phyloP scores from a whole-genome alignment of 2,888 invertebrate genomes.

The Neoitamus cyanurus region DNA sequence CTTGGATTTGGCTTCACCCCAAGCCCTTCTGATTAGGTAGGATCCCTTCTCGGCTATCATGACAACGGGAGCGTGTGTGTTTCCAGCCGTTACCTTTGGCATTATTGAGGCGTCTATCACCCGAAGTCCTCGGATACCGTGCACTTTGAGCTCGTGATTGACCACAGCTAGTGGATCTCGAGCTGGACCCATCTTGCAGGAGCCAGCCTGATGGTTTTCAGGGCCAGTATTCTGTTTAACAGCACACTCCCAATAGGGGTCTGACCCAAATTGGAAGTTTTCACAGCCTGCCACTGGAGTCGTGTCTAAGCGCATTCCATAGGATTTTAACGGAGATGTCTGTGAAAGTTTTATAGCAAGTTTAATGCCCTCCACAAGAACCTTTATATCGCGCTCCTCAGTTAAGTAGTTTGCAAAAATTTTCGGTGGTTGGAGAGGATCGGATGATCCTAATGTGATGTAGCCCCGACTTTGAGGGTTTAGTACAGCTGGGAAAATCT shows the following conservation, averaged over 20 bases:
- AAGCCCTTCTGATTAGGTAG: slow-evolving; percentile 63
- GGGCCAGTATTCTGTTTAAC: slow-evolving; percentile 78
- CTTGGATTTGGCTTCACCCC: slow-evolving; percentile 59
- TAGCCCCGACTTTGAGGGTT: slow-evolving; percentile 89
- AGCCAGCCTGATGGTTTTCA: slow-evolving; percentile 85
- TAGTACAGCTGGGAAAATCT: slow-evolving; percentile 83
- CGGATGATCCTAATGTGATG: slow-evolving; percentile 76
- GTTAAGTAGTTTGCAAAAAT: slow-evolving; percentile 82
- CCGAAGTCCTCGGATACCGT: slow-evolving; percentile 75
- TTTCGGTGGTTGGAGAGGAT: slow-evolving; percentile 84
- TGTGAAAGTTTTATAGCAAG: slow-evolving; percentile 78
- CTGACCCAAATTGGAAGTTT: slow-evolving; percentile 75
- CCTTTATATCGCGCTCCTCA: slow-evolving; percentile 76
- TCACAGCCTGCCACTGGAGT: slow-evolving; percentile 82
- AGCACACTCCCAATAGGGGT: slow-evolving; percentile 82
- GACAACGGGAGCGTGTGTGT: slow-evolving; percentile 80
- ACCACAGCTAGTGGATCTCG: slow-evolving; percentile 80
- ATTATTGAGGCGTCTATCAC: slow-evolving; percentile 85
- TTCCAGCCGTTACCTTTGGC: slow-evolving; percentile 80
- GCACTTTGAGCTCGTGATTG: slow-evolving; percentile 72
- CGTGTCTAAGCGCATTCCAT: slow-evolving; percentile 80
- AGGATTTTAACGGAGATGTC: slow-evolving; percentile 74
- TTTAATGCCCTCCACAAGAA: slow-evolving; percentile 85
- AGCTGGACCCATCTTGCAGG: slow-evolving; percentile 83
- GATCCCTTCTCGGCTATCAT: slow-evolving; percentile 83